Conservation (phyloP, 2,113 vertebrate genomes). For the Recurvirostra avosetta region DNA sequence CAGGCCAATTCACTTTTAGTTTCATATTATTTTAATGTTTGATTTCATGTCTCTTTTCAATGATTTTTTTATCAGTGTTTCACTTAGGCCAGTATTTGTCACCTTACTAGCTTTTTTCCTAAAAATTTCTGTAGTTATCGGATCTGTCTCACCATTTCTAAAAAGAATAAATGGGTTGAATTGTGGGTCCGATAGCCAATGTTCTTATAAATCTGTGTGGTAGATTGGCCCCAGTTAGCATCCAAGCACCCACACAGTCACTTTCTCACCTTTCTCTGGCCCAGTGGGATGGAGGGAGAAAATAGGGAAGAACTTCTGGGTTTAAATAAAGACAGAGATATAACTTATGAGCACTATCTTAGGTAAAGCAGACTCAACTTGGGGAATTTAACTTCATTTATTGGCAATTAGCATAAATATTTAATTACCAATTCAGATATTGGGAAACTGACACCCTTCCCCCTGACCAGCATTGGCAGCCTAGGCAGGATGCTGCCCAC, state of each 20-base stretch:
- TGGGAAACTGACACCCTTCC: not conserved
- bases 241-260: not conserved
- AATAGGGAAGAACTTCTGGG: accelerated
- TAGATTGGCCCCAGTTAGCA: not conserved
- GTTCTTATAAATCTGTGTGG: not conserved
- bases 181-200: not conserved
- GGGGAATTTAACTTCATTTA: not conserved
- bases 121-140: not conserved
- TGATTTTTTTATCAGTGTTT: not conserved
- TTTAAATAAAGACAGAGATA: not conserved
- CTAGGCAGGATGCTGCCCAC: not conserved
- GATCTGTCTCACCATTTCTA: not conserved
- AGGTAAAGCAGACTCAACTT: not conserved
- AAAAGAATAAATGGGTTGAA: not conserved
- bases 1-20: accelerated
- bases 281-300: accelerated
- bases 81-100: not conserved
- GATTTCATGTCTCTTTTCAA: not conserved
- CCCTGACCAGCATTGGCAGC: accelerated
- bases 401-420: not conserved
- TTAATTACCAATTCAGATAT: not conserved
- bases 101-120: not conserved
- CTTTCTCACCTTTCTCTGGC: not conserved
- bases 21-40: not conserved
- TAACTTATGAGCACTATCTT: not conserved